phyloP scores from a whole-genome alignment of 1,140 invertebrate species.

The Heterodera schachtii region DNA sequence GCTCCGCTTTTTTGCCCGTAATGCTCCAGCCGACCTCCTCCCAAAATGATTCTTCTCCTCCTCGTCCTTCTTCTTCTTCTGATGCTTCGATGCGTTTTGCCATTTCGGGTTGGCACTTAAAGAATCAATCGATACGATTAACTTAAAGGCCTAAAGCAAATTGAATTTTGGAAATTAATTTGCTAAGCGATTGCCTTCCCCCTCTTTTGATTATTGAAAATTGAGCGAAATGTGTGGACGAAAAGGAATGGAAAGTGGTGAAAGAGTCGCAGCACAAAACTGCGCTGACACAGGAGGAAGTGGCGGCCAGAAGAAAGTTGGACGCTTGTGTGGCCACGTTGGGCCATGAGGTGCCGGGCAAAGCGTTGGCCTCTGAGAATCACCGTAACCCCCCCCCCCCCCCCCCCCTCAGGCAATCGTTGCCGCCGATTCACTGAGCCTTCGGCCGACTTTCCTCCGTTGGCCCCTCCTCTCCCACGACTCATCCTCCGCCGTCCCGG shows the following conservation, averaged over 20 bases:
- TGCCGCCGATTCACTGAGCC: not conserved
- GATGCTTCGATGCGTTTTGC: not conserved
- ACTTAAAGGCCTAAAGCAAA: no score
- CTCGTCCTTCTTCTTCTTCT: not conserved
- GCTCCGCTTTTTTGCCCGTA: slow-evolving; percentile 10
- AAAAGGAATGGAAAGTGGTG: slow-evolving; percentile 7
- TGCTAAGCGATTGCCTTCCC: no score
- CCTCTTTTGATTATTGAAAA: not conserved
- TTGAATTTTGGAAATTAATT: no score
- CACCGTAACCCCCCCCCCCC: no score
- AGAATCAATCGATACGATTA: no score
- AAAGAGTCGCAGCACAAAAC: not conserved
- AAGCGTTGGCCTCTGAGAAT: not conserved
- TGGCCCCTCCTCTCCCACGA: slow-evolving; percentile 9
- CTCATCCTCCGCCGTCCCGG: slow-evolving; percentile 6
- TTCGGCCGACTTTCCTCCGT: not conserved
- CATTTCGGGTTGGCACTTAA: not conserved
- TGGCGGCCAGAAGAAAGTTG: not conserved
- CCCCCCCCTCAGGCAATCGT: slow-evolving; percentile 10
- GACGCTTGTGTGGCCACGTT: slow-evolving; percentile 17
- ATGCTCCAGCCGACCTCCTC: slow-evolving; percentile 2
- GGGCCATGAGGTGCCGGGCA: slow-evolving; percentile 4
- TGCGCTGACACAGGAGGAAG: not conserved
- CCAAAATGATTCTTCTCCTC: not conserved
- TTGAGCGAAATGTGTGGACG: slow-evolving; percentile 18